phyloP scores from a whole-genome alignment of 2,113 vertebrate species.

The Megaceryle torquata region DNA sequence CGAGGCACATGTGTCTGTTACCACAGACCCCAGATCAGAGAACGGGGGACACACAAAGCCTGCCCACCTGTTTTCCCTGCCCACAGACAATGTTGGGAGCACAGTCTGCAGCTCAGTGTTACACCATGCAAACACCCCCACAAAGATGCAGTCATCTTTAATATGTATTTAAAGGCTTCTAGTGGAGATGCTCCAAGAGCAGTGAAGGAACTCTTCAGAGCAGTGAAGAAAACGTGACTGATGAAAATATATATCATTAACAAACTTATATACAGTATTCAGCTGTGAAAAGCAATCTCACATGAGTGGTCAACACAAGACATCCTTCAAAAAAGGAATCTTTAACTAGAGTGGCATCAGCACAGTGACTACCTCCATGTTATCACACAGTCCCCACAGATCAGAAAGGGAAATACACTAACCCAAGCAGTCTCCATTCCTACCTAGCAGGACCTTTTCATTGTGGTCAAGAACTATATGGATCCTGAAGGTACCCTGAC shows the following conservation, averaged over 20 bases:
- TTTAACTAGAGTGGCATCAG: neutral
- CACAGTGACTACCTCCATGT: neutral
- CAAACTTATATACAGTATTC: neutral
- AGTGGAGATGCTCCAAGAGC: neutral
- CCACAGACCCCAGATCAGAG: neutral
- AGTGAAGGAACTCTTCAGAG: neutral
- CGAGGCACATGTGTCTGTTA: accelerated
- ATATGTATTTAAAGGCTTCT: neutral
- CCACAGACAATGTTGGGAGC: neutral
- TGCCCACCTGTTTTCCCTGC: neutral
- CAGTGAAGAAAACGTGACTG: neutral
- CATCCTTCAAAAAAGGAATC: neutral
- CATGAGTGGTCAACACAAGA: neutral
- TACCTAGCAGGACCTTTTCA: neutral
- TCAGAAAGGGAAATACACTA: neutral
- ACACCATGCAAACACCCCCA: neutral
- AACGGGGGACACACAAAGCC: neutral
- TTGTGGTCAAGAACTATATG: neutral
- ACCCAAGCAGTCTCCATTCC: neutral
- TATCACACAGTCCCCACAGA: neutral
- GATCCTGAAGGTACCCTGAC: neutral
- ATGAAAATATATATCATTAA: neutral
- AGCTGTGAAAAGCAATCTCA: neutral
- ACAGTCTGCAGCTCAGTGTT: neutral
- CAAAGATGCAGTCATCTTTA: too few relatives aligned